Conservation (phyloP, 1,140 invertebrate genomes). For the Brachionus sp. region DNA sequence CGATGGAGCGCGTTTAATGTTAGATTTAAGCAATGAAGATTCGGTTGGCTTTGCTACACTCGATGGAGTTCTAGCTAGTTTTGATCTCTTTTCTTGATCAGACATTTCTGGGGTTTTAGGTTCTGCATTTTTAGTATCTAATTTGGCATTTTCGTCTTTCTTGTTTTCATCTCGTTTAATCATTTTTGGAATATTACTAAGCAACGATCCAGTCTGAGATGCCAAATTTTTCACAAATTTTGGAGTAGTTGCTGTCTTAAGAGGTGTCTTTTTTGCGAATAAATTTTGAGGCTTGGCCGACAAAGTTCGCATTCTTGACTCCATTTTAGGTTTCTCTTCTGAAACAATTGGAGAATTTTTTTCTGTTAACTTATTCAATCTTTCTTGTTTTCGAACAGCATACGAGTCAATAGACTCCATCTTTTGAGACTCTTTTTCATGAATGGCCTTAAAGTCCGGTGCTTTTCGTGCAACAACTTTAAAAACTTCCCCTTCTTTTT, state of each 20-base stretch:
- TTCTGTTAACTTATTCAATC: background rate
- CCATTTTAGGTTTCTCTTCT: background rate
- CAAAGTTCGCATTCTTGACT: background rate
- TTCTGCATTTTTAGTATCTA: background rate
- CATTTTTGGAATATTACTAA: background rate
- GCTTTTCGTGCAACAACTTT: constrained; percentile 2
- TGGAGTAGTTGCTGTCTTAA: background rate
- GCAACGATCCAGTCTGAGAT: background rate
- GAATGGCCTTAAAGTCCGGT: background rate
- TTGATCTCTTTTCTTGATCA: background rate
- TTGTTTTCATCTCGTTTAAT: background rate
- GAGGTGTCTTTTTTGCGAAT: background rate
- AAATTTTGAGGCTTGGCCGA: background rate
- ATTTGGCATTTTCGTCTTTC: background rate
- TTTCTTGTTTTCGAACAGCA: background rate
- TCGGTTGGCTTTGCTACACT: background rate
- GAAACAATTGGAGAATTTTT: background rate
- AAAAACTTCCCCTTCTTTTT: background rate
- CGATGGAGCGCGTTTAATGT: background rate
- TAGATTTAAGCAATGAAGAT: background rate
- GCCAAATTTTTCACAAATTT: constrained; percentile 21
- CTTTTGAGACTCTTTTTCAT: constrained; percentile 32
- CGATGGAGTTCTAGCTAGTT: background rate
- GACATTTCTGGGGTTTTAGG: background rate
- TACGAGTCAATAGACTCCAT: constrained; percentile 5